Percentiles rank a stretch among this genome's conserved stretches.
Conservation (phyloP, 2,888 invertebrate genomes). For the Acleris laterana region DNA sequence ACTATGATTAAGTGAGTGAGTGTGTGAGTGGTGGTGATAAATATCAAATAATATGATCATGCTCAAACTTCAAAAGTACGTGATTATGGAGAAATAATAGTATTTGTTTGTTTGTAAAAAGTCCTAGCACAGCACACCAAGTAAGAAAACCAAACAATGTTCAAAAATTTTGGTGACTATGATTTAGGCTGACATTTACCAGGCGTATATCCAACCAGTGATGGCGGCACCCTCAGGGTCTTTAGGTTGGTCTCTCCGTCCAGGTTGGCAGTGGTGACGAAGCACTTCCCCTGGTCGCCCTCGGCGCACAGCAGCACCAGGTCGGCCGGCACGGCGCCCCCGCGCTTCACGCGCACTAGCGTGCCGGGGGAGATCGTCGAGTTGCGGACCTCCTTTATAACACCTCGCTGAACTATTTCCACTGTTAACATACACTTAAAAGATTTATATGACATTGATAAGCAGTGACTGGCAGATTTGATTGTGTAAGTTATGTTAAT, state of each 20-base stretch:
- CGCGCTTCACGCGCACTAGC: constrained; percentile 87
- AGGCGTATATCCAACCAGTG: constrained; percentile 70
- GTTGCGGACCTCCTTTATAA: constrained; percentile 81
- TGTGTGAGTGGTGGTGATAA: too few species aligned
- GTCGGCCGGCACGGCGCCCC: constrained; percentile 93
- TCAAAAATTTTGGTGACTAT: too few species aligned
- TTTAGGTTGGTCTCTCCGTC: constrained; percentile 93
- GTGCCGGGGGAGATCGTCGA: constrained; percentile 90
- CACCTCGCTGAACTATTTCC: constrained; percentile 83
- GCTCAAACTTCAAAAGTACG: too few species aligned
- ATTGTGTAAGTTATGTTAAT: too few species aligned
- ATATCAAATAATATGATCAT: too few species aligned
- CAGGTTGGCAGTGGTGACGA: constrained; percentile 93
- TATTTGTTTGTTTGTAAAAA: too few species aligned
- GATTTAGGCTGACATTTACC: constrained; percentile 51
- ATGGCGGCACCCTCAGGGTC: constrained; percentile 79
- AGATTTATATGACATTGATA: too few species aligned
- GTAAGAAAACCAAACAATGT: too few species aligned
- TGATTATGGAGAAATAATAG: too few species aligned
- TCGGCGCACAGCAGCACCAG: constrained; percentile 89
- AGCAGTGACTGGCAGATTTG: too few species aligned
- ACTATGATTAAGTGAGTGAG: too few species aligned
- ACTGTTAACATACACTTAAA: constrained; percentile 58
- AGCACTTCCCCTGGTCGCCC: constrained; percentile 88
- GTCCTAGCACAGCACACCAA: background rate